Evolutionary conservation across 2,888 invertebrate genomes (phyloP).

Genomic region (Camptogramma bilineatum): DNA sequence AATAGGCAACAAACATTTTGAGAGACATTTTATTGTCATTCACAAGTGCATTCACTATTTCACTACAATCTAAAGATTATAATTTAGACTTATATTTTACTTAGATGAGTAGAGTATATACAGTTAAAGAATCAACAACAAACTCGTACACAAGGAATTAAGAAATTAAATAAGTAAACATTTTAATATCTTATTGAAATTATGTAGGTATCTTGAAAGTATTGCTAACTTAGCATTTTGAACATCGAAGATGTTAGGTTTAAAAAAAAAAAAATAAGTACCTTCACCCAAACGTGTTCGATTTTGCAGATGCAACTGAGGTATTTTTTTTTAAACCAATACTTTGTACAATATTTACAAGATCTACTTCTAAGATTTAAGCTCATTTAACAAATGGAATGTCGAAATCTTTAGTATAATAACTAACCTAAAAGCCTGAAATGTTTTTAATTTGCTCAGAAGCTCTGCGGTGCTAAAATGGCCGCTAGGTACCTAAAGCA

Average conservation of each 20-base stretch:
- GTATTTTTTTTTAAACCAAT: constrained; percentile 34
- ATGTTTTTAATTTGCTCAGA: neutral
- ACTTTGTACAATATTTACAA: constrained; percentile 57
- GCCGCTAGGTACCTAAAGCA: neutral
- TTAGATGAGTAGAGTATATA: neutral
- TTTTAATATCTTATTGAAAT: too few relatives aligned
- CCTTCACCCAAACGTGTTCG: neutral
- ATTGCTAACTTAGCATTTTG: too few relatives aligned
- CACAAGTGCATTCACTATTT: constrained; percentile 78
- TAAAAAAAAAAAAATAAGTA: neutral
- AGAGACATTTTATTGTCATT: constrained; percentile 81
- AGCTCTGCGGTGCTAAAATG: neutral
- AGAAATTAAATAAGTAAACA: neutral
- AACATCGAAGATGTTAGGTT: neutral
- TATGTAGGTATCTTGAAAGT: too few relatives aligned
- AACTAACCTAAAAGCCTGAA: neutral
- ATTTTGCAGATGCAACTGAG: neutral
- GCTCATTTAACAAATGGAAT: constrained; percentile 76
- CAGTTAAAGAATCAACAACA: neutral
- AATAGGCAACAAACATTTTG: neutral
- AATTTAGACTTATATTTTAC: constrained; percentile 4
- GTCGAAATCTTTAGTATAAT: constrained; percentile 44
- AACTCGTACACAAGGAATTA: neutral
- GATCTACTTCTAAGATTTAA: constrained; percentile 62
- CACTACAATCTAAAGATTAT: constrained; percentile 21